Base-by-base conservation (phyloP, 2,797 vertebrate genomes). In the Amblyopsis hoosieri region DNA sequence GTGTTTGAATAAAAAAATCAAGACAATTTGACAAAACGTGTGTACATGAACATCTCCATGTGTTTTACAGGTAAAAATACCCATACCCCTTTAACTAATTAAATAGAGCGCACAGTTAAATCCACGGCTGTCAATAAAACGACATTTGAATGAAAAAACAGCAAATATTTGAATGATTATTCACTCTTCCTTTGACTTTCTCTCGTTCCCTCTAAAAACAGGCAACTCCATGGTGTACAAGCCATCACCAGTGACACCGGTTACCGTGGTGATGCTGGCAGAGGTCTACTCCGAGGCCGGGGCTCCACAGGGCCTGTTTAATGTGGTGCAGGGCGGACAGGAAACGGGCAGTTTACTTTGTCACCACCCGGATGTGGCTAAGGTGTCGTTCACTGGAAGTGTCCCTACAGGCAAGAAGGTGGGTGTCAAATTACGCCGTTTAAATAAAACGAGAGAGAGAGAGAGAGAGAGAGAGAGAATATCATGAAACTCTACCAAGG, bases 141-240 rank as follows among this genome's bases (percentile, higher is more conserved):
- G 3, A 29, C 23, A 29, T 29, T 29, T 29, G 23, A 29, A 29
- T 29, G 23, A 29, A 29, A 29, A 29, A 29, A 29, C 23, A 29
- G 23, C 23, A 29, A 29, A 29, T 29, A 29, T 29, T 29, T 29
- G 23, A 29, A 37, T 37, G 33, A 37, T 37, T 37, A 37, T 12
- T n/a, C 12, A 14, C 31, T 8, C 17, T 54, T 53, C 17, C 17
- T 23, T 29, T 15, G 9, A 54, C 23, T 29, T 54, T 31, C 19
- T 54, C 51, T n/a, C 4, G 67, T 60, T 50, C 6, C 12, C 17
- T 47, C 1, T 17, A 3, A 31, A 1, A 5, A 14, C 71, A 99
- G 98, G 98, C 10, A 99, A 99, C 23, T 93, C 96, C 2, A 97
- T 99, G 97, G 85, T 99, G 83, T 99, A 94, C 78, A 99, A 99